Evolutionary conservation across 2,113 vertebrate genomes (phyloP), one percentile per base, ranked within the genome.

Genomic region (Alouatta palliata): DNA sequence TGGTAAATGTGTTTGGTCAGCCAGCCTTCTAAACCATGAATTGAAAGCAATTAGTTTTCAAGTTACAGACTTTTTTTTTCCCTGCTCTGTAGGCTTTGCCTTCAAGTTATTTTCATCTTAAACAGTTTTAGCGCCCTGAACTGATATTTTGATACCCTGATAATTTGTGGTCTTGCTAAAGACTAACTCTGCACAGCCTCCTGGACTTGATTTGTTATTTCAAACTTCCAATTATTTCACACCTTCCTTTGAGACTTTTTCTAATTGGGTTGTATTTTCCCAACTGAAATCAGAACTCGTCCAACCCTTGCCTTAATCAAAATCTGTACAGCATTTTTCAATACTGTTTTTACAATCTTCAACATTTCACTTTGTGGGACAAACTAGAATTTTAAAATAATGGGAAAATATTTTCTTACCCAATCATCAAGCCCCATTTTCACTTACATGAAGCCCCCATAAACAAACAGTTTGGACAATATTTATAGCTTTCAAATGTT

Each of bases 221-320:
- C 96, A 97, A 91, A 97, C 76, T 95, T 97, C 71, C 92, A 95
- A 94, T 97, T 96, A 95, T 97, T 98, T 97, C 94, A 97, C 95
- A 98, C 91, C 84, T 97, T 85, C 83, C 64, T 95, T 77, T 87
- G 86, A 95, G 81, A 87, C 83, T n/a, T 96, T 97, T 96, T 85
- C 82, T 96, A 94, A 97, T 86, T 90, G 64, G 93, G 91, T 73
- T 91, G 49, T 95, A 97, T 96, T 98, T 97, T 95, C 81, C 83
- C 94, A 95, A 27, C 56, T 96, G 87, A 95, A 97, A 97, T 94
- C 54, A 96, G 79, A 96, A 97, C 70, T 61, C 21, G 20, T 40
- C 56, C 37, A 93, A 70, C 32, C 45, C 81, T 84, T 71, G 27
- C 80, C 40, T 95, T 91, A 64, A 89, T 94, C 94, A 97, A 95